These are phyloP conservation scores for Thaleichthys pacificus DNA, from an alignment of 2,797 vertebrate genomes.

Conservation along the genomic window DNA sequence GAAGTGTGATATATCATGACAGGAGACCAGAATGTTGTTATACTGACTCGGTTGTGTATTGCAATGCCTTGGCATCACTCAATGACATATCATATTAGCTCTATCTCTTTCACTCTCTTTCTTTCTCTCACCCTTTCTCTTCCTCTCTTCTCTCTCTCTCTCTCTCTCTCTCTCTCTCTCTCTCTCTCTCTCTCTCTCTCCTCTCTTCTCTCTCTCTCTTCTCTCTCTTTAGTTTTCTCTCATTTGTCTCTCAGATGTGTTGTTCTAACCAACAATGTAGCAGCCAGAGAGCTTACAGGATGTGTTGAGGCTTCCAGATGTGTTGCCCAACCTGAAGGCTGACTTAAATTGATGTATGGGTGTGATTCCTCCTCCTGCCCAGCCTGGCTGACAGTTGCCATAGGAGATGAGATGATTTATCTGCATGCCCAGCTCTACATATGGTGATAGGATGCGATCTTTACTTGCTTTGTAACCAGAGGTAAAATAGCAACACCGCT, in stretches of 20 bases:
- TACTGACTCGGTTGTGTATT: not conserved
- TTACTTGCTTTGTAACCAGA: constrained; percentile 32
- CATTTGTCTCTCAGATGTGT: constrained; percentile 3
- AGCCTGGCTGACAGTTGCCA: constrained; percentile 66
- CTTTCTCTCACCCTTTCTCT: not conserved
- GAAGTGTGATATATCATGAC: constrained; percentile 13
- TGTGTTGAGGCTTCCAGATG: constrained; percentile 53
- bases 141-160: constrained; percentile 4
- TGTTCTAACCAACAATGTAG: constrained; percentile 1
- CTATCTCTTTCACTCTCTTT: not conserved
- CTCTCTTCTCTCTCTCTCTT: not conserved
- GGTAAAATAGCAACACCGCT: constrained; percentile 19
- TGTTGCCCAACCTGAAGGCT: constrained; percentile 49
- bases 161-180: constrained; percentile 7
- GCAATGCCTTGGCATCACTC: constrained; percentile 6
- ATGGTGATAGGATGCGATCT: constrained; percentile 51
- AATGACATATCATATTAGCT: constrained; percentile 17
- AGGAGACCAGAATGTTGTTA: not conserved
- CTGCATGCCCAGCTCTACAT: constrained; percentile 39
- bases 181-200: not conserved
- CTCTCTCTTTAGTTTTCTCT: constrained; percentile 10
- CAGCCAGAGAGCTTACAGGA: constrained; percentile 16
- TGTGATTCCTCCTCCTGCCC: constrained; percentile 51
- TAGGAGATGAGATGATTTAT: constrained; percentile 73
- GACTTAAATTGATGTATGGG: constrained; percentile 69